Conservation (phyloP, 2,797 vertebrate species). For the Ispidina lecontei region DNA sequence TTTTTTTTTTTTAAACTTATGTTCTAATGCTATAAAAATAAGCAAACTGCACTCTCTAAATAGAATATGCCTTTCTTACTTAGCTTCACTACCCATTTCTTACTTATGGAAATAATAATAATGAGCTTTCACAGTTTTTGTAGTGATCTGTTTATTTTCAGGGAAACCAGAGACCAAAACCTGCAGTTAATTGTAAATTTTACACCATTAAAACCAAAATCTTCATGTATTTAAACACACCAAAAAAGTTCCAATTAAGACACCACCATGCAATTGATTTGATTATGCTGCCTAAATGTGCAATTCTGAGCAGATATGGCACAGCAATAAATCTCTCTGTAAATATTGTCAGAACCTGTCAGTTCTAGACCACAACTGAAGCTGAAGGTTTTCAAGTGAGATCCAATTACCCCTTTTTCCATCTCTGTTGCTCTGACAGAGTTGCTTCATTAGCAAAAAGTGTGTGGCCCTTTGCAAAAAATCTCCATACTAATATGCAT, state of each 20-base stretch:
- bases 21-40: not conserved
- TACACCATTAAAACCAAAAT: not conserved
- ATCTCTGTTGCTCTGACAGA: conserved; percentile 5
- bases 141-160: not conserved
- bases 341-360: conserved; percentile 20
- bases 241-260: not conserved
- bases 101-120: not conserved
- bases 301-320: not conserved
- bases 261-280: not conserved
- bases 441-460: conserved; percentile 51
- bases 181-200: not conserved
- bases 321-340: not conserved
- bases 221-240: not conserved
- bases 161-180: not conserved
- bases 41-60: not conserved
- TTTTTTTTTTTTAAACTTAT: not conserved
- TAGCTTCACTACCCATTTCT: not conserved
- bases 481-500: conserved; percentile 12
- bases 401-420: conserved; percentile 34
- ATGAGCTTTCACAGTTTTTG: not conserved
- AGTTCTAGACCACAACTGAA: not conserved
- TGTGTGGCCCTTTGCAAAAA: conserved; percentile 3
- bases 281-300: not conserved
- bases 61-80: not conserved
- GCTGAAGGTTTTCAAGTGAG: not conserved